Percentiles rank a stretch among this genome's conserved stretches.
These are phyloP conservation scores for Nothobranchius furzeri DNA, from an alignment of 2,113 vertebrate genomes.

Conservation along the genomic window DNA sequence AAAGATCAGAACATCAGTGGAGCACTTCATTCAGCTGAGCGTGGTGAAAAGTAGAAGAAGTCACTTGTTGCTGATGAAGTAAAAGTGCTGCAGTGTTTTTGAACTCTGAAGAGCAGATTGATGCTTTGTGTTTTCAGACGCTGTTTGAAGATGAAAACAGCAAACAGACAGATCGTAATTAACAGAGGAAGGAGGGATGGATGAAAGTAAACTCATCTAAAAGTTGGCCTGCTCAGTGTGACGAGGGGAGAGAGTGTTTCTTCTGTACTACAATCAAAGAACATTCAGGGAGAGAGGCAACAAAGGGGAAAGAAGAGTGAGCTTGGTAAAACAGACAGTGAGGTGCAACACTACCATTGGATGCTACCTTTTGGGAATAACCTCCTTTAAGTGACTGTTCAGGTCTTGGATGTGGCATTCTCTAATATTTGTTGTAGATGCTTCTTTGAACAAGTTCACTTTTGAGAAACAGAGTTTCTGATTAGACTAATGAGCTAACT, in stretches of 20 bases:
- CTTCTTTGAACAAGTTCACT: too few relatives aligned
- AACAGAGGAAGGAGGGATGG: background rate
- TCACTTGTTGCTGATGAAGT: constrained; percentile 34
- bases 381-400: too few relatives aligned
- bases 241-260: constrained; percentile 13
- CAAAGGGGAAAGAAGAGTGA: constrained; percentile 14
- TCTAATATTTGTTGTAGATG: too few relatives aligned
- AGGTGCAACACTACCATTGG: too few relatives aligned
- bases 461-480: too few relatives aligned
- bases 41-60: constrained; percentile 6
- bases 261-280: constrained; percentile 12
- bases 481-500: too few relatives aligned
- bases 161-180: constrained; percentile 59
- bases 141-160: constrained; percentile 58
- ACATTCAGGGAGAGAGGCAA: background rate
- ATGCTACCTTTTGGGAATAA: too few relatives aligned
- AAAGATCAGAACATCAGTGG: too few relatives aligned
- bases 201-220: constrained; percentile 20
- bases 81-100: background rate
- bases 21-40: background rate
- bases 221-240: constrained; percentile 13
- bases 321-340: too few relatives aligned
- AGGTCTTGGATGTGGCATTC: too few relatives aligned
- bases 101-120: constrained; percentile 42
- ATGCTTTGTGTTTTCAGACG: constrained; percentile 40